Evolutionary conservation across 2,113 vertebrate species (phyloP), one percentile per base, ranked within the genome.

Genomic region (Gallinago jamesoni): DNA sequence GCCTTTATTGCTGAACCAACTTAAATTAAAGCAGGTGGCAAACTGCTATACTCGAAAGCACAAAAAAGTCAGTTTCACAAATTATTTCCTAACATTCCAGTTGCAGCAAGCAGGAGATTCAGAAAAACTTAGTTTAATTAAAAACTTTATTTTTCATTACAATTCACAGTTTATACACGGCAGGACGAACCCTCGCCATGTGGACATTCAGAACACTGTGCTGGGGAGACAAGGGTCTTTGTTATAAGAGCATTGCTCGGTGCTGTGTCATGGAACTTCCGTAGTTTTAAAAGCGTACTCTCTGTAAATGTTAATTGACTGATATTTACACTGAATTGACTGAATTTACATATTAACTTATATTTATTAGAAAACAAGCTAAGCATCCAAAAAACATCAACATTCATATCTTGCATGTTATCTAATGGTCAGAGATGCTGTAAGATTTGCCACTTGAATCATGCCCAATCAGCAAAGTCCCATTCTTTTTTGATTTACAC

Each of bases 91-190:
- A 92, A 53, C 93, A 94, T 97, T 95, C 91, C 93, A 94, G 64
- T 95, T 91, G 86, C 43, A 95, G 90, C 95, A 98, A 98, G 93
- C 94, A 98, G 93, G 90, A 98, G 95, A 97, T 97, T 95, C 84
- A 79, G 94, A 93, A 96, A 98, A 81, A 62, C 74, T 92, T 82
- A 77, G 96, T 98, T 98, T 98, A 95, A 98, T 97, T 98, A 98
- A 97, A 98, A 98, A 98, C 94, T 98, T 98, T 98, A 98, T 98
- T 98, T 97, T 96, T 98, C 97, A 94, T 91, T 98, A 97, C 97
- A 97, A 97, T 98, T 98, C 98, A 98, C 98, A 98, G 98, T 98
- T 98, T 98, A 94, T 98, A 96, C 97, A 97, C 18, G 97, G 96
- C 91, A 95, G 95, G 96, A 59, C 2, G 86, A 86, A 87, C 78